Percentiles rank a stretch among this genome's conserved stretches.
Evolutionary conservation across 2,113 vertebrate genomes (phyloP).

Genomic region (Ranitomeya imitator): DNA sequence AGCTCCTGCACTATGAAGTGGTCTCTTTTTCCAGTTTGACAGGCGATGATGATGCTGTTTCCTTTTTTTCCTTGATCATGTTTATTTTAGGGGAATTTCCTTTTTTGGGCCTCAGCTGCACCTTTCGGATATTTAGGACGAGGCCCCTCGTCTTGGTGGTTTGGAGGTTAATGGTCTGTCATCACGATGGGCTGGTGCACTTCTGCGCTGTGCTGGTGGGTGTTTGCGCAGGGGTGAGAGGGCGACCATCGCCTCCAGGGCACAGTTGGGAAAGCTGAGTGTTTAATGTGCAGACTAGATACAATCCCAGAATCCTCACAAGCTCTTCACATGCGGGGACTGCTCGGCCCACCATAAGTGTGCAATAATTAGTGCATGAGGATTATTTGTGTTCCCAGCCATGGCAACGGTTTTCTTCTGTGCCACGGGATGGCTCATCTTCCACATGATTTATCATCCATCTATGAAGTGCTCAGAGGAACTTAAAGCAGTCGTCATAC

Average conservation of each 20-base stretch:
- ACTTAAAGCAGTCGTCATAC: too few species aligned
- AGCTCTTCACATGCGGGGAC: too few species aligned
- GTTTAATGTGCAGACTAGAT: not conserved
- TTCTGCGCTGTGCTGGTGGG: not conserved
- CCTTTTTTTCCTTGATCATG: too few species aligned
- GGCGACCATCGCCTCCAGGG: not conserved
- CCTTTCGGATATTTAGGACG: not conserved
- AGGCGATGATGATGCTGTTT: too few species aligned
- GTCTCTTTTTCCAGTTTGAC: too few species aligned
- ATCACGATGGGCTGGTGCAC: not conserved
- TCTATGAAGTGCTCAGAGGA: too few species aligned
- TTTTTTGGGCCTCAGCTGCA: not conserved
- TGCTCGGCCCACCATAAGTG: not conserved
- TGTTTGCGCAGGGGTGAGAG: not conserved
- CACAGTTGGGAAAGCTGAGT: too few species aligned
- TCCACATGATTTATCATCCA: too few species aligned
- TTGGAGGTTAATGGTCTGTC: not conserved
- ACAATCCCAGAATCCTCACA: not conserved
- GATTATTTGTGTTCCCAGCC: not conserved
- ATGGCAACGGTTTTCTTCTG: not conserved
- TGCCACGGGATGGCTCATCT: too few species aligned
- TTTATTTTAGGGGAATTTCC: too few species aligned
- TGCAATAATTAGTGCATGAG: not conserved
- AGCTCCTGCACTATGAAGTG: too few species aligned
- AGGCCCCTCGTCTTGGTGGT: not conserved